Evolutionary conservation across 53 echinoderm and acorn worm genomes (phyloP), one percentile per base, ranked within the genome.

Genomic region (Stichopus horrens): DNA sequence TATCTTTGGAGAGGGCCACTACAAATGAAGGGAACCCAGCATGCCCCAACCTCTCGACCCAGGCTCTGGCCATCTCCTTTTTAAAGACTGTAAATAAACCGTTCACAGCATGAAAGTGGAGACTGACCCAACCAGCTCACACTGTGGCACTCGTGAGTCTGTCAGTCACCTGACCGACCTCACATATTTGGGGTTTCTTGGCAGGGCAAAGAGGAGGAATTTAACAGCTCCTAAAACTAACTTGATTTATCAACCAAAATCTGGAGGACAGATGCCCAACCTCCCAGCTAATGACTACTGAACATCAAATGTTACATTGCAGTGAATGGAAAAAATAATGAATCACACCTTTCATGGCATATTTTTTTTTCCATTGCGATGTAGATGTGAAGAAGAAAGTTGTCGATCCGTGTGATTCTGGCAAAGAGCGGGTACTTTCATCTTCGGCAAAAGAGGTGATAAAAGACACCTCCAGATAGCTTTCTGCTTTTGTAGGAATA

Each of bases 241-340:
- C 57, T 57, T 56, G 56, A 56, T 58, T 57, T 81, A n/a, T n/a
- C n/a, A 57, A 81, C 57, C 81, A 9, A 81, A 81, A 81, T 81
- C 81, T 81, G 81, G 81, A 81, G 56, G 58, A 19, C 81, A 81
- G 81, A 81, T 81, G 81, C 37, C 37, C 37, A 37, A 37, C 37
- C 37, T 37, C 37, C 37, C 37, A 37, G 37, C 37, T 37, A 37
- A 37, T 37, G 37, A 37, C 37, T 37, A 37, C 37, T 2, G 37
- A 37, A 37, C 37, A 37, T 37, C 37, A 37, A 37, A 37, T 37
- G 37, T 37, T 1, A 37, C 37, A 37, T 37, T 37, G 37, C 37
- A 37, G 37, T 37, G 0, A 37, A 37, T 37, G 37, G 37, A 37
- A 37, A 37, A 37, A 37, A 37, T 37, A 37, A 37, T 37, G 37